These are phyloP conservation scores for Spisula subtruncata DNA, from an alignment of 2,888 invertebrate genomes.

Conservation along the genomic window DNA sequence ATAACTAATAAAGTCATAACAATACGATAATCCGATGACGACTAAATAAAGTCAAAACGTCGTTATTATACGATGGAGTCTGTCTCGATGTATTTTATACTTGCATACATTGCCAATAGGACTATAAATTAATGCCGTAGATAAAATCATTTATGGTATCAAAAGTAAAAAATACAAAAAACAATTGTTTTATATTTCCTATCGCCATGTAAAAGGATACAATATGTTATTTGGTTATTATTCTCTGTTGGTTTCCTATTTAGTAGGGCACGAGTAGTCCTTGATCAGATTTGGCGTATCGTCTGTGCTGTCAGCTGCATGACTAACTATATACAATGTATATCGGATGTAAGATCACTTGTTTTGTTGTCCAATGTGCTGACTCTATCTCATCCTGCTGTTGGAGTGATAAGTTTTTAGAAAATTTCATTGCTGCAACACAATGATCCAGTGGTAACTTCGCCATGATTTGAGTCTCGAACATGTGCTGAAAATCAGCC, in stretches of 20 bases:
- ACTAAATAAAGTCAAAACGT: too few species aligned
- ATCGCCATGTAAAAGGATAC: too few species aligned
- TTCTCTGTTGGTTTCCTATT: too few species aligned
- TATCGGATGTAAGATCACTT: slow-evolving; percentile 60
- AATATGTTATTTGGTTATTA: too few species aligned
- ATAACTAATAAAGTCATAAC: too few species aligned
- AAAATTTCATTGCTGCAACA: slow-evolving; percentile 58
- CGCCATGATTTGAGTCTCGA: slow-evolving; percentile 31
- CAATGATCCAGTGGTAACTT: slow-evolving; percentile 50
- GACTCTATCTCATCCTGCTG: slow-evolving; percentile 66
- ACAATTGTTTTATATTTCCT: too few species aligned
- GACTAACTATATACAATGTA: slow-evolving; percentile 54
- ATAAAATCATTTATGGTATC: not conserved
- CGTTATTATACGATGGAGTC: too few species aligned
- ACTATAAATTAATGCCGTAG: too few species aligned
- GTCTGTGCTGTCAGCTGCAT: slow-evolving; percentile 45
- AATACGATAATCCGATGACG: too few species aligned
- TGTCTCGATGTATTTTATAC: too few species aligned
- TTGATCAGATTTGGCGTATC: slow-evolving; percentile 47
- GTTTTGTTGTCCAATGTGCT: slow-evolving; percentile 58
- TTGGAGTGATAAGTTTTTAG: slow-evolving; percentile 52
- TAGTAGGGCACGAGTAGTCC: slow-evolving; percentile 23
- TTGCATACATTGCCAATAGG: too few species aligned
- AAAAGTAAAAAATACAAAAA: not conserved
- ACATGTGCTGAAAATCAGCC: slow-evolving; percentile 55